Conservation (phyloP, 2,888 invertebrate genomes). For the Thelaira solivaga region DNA sequence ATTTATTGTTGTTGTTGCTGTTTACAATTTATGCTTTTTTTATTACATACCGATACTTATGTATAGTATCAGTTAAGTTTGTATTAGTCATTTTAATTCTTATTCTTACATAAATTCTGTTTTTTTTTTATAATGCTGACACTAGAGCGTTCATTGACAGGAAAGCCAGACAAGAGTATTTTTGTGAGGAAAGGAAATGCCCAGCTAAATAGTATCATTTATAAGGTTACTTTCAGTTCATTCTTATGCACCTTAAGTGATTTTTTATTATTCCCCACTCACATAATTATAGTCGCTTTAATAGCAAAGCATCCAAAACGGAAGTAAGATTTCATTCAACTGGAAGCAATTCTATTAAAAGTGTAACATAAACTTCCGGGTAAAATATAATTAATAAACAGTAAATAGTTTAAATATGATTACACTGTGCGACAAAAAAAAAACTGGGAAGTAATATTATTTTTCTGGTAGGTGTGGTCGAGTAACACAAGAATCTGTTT, state of each 20-base stretch:
- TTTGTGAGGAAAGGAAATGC: slow-evolving; percentile 22
- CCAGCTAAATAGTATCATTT: slow-evolving; percentile 31
- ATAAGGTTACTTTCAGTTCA: slow-evolving; percentile 13
- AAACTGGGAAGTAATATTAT: too few species aligned
- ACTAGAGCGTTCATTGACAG: slow-evolving; percentile 34
- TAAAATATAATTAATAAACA: not conserved
- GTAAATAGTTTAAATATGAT: too few species aligned
- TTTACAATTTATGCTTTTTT: slow-evolving; percentile 14
- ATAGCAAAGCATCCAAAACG: slow-evolving; percentile 20
- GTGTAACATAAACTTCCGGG: slow-evolving; percentile 16
- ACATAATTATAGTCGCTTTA: not conserved
- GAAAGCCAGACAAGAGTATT: slow-evolving; percentile 32
- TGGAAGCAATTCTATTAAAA: slow-evolving; percentile 3
- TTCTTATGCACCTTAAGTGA: slow-evolving; percentile 12
- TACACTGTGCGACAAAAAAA: too few species aligned
- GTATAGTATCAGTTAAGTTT: slow-evolving; percentile 2
- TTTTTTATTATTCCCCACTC: not conserved
- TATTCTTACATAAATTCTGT: not conserved
- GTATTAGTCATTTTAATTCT: slow-evolving; percentile 45
- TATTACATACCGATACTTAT: not conserved
- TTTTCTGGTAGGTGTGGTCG: too few species aligned
- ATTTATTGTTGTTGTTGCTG: not conserved
- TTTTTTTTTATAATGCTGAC: not conserved
- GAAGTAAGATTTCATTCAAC: slow-evolving; percentile 37
- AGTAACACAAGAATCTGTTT: too few species aligned